Evolutionary conservation across 2,888 invertebrate species (phyloP).

Genomic region (Mantis religiosa): DNA sequence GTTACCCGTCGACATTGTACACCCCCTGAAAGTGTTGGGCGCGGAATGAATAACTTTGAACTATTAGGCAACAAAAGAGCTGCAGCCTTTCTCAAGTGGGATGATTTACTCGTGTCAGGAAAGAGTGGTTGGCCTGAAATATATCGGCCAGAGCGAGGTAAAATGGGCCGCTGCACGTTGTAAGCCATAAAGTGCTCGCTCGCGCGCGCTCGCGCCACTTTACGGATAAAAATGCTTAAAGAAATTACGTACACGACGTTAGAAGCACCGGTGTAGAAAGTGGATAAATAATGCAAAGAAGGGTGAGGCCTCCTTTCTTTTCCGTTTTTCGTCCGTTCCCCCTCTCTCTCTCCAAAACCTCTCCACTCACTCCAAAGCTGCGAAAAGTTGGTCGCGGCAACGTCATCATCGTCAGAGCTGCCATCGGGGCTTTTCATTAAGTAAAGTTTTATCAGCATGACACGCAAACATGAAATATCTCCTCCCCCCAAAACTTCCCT

Average conservation of each 20-base stretch:
- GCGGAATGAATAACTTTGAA: background rate
- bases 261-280: background rate
- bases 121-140: background rate
- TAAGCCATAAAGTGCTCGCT: too few relatives aligned
- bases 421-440: background rate
- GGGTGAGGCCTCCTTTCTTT: background rate
- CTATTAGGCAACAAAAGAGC: background rate
- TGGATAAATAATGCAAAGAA: background rate
- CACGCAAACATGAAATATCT: background rate
- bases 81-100: background rate
- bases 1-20: background rate
- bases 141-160: background rate
- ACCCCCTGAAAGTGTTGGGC: background rate
- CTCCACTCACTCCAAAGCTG: background rate
- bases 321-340: background rate
- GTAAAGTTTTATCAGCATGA: background rate
- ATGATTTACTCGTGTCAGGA: background rate
- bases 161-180: background rate
- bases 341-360: too few relatives aligned
- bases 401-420: background rate
- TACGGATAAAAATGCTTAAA: background rate
- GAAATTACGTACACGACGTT: background rate
- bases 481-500: background rate
- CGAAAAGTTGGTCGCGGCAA: background rate
- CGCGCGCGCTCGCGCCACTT: background rate